Conservation (phyloP, 30 jellyfish, hydroid and myxozoan species). For the Turritopsis rubra region DNA sequence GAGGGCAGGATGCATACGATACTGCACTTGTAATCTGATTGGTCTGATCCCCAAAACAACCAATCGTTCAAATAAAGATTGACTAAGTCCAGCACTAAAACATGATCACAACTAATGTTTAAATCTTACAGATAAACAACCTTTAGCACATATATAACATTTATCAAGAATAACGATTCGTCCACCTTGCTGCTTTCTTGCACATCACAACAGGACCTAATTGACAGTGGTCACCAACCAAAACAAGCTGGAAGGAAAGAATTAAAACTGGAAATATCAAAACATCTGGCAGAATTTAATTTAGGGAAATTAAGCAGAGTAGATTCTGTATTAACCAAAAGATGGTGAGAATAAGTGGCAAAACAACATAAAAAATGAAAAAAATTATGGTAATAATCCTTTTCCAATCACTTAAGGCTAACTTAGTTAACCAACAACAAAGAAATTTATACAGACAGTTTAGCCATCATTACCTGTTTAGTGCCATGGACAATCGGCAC, state of each 20-base stretch:
- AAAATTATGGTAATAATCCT: too few species aligned
- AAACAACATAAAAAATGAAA: too few species aligned
- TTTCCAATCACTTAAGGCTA: too few species aligned
- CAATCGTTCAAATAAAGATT: slow-evolving; percentile 91
- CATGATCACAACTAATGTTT: background rate
- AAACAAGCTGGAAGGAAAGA: slow-evolving; percentile 59
- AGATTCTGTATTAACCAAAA: too few species aligned
- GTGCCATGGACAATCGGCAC: slow-evolving; percentile 98
- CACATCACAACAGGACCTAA: slow-evolving; percentile 99
- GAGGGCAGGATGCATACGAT: slow-evolving; percentile 99
- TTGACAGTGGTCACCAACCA: slow-evolving; percentile 99
- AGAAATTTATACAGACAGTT: too few species aligned
- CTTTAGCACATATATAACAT: background rate
- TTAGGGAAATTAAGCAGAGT: too few species aligned
- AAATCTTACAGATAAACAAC: background rate
- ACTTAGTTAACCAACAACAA: too few species aligned
- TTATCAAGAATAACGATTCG: background rate
- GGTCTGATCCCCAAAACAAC: slow-evolving; percentile 98
- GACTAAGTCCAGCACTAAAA: slow-evolving; percentile 96
- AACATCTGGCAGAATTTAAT: too few species aligned
- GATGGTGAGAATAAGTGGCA: too few species aligned
- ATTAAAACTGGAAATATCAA: too few species aligned
- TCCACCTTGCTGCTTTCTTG: slow-evolving; percentile 97
- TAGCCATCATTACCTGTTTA: slow-evolving; percentile 97
- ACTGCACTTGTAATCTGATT: slow-evolving; percentile 95